Base-by-base conservation (phyloP, 2,113 vertebrate species). In the Anoplopoma fimbria region DNA sequence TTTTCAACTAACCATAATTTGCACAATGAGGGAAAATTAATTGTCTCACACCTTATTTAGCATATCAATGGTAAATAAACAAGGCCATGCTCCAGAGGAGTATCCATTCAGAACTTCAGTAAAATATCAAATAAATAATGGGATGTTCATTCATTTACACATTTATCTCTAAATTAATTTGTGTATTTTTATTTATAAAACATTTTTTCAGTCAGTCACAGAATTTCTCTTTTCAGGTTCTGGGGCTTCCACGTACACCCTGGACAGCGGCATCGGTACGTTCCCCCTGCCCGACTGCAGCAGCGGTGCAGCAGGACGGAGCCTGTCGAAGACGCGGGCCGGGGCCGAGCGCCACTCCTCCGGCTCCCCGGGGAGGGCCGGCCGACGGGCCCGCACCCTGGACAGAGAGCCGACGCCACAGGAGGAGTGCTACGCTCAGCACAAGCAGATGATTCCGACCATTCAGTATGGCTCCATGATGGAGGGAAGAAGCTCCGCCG, bases 211-310 rank as follows among this genome's bases (percentile, higher is more conserved):
- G 34, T 73, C 15, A 4, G 5, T 27, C 51, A 9, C n/a, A 29
- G 29, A 17, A 4, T 70, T 6, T 29, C n/a, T 31, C 9, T 34
- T 14, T n/a, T 10, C 83, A 98, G 98, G 95, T 40, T 99, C 97
- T 0, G 96, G 97, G 6, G 97, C 97, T 0, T 96, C 98, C 90
- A 99, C 97, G 0, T 95, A 98, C 93, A 99, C 98, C 0, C 93
- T 99, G 92, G 98, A 99, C 96, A 99, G 98, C 3, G 98, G 98
- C 70, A 99, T 99, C 9, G 98, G 98, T 3, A 99, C 98, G 6
- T 99, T 99, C 89, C 98, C 98, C 0, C 96, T 98, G 9, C 98
- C 98, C 0, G 98, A 99, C 88, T 97, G 98, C 47, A 96, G 95
- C 29, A 93, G 94, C 10, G 96, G 97, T 0, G 95, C 95, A 1